Conservation (phyloP, 2,113 vertebrate species). For the Ctenodactylus gundi region DNA sequence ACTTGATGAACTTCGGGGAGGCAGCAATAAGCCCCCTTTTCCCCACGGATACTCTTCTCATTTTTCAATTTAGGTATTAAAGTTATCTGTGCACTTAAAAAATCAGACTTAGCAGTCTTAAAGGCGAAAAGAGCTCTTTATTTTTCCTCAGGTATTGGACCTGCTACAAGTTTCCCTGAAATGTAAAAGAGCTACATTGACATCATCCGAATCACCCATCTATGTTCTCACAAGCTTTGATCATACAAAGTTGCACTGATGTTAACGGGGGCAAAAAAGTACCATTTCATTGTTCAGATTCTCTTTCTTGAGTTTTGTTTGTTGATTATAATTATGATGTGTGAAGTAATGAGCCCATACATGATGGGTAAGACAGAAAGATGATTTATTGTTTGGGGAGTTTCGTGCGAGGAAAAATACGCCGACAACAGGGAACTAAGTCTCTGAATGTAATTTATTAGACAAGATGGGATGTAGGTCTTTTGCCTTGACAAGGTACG, state of each 20-base stretch:
- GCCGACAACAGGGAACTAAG: conserved; percentile 58
- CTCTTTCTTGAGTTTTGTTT: conserved; percentile 59
- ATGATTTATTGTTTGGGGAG: conserved; percentile 72
- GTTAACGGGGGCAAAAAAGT: not conserved
- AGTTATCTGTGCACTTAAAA: conserved; percentile 78
- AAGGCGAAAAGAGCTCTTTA: conserved; percentile 66
- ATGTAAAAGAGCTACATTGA: conserved; percentile 40
- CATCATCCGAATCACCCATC: conserved; percentile 21
- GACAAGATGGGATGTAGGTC: not conserved
- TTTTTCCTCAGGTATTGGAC: conserved; percentile 7
- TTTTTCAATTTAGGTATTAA: conserved; percentile 81
- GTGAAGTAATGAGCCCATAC: conserved; percentile 64
- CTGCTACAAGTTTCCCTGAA: conserved; percentile 59
- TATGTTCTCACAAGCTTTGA: conserved; percentile 39
- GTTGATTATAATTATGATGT: conserved; percentile 75
- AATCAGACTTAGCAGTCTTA: conserved; percentile 73
- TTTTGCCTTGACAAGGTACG: not conserved
- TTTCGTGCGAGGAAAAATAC: conserved; percentile 53
- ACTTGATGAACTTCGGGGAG: conserved; percentile 79
- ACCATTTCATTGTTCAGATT: conserved; percentile 47
- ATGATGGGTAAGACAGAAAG: conserved; percentile 64
- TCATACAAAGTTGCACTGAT: conserved; percentile 16
- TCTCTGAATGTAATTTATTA: conserved; percentile 56
- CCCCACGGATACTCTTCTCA: conserved; percentile 76
- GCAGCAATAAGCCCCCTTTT: conserved; percentile 71